phyloP scores from a whole-genome alignment of 2,888 invertebrate species.

The Andrena fulva region DNA sequence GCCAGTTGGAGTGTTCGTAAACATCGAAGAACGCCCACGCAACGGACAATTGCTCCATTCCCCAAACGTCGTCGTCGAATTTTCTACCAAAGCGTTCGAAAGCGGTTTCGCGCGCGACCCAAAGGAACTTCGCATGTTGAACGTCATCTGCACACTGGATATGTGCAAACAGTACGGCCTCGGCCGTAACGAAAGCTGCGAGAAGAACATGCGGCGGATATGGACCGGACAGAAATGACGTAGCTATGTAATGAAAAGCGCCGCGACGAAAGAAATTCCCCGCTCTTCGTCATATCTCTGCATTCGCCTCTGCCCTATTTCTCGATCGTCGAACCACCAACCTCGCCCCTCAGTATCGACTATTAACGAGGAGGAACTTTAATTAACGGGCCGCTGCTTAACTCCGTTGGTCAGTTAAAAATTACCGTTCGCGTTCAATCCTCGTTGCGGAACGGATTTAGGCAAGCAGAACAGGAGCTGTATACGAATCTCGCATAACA shows the following conservation, averaged over 20 bases:
- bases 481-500: neutral
- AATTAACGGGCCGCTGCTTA: neutral
- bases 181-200: neutral
- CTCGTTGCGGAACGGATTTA: neutral
- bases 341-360: neutral
- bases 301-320: neutral
- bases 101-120: neutral
- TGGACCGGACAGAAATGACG: constrained; percentile 1
- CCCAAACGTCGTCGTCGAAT: neutral
- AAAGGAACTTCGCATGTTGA: constrained; percentile 20
- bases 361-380: neutral
- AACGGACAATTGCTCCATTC: constrained; percentile 14
- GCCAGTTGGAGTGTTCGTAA: no score
- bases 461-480: neutral
- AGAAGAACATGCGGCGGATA: neutral
- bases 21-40: neutral
- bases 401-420: neutral
- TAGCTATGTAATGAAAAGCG: constrained; percentile 2
- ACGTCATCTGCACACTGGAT: constrained; percentile 35
- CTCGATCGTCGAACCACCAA: neutral
- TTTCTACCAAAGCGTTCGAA: constrained; percentile 6
- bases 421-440: neutral
- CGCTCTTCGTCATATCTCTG: neutral
- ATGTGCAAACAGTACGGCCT: neutral
- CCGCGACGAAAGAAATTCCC: neutral